Conservation (phyloP, 2,888 invertebrate species). For the Brachypalpus laphriformis region DNA sequence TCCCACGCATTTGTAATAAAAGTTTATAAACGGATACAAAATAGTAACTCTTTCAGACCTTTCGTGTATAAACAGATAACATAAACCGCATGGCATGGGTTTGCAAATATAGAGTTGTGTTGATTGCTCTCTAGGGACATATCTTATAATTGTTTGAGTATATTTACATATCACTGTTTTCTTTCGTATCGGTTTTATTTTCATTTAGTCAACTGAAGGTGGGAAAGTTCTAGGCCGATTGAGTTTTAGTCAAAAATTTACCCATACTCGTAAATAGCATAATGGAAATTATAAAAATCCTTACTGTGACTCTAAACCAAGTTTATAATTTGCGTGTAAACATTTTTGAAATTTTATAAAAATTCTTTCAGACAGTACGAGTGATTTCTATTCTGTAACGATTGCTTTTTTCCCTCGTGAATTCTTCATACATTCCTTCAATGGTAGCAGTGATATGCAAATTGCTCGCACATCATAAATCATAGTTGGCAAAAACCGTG, state of each 20-base stretch:
- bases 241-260: not conserved
- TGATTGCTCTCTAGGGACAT: not conserved
- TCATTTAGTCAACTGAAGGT: not conserved
- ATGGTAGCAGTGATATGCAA: conserved; percentile 11
- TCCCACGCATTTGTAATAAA: not conserved
- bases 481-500: conserved; percentile 21
- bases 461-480: conserved; percentile 27
- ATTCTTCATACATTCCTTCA: conserved; percentile 1
- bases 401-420: not conserved
- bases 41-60: not conserved
- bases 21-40: not conserved
- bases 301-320: not conserved
- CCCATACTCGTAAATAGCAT: no score
- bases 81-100: not conserved
- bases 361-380: not conserved
- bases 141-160: not conserved
- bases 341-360: not conserved
- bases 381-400: not conserved
- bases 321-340: not conserved
- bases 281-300: not conserved
- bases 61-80: not conserved
- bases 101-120: not conserved
- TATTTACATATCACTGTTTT: not conserved
- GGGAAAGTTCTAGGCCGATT: not conserved
- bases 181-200: not conserved